Evolutionary conservation across 2,797 vertebrate genomes (phyloP).

Genomic region (Gymnoscopelus braueri): DNA sequence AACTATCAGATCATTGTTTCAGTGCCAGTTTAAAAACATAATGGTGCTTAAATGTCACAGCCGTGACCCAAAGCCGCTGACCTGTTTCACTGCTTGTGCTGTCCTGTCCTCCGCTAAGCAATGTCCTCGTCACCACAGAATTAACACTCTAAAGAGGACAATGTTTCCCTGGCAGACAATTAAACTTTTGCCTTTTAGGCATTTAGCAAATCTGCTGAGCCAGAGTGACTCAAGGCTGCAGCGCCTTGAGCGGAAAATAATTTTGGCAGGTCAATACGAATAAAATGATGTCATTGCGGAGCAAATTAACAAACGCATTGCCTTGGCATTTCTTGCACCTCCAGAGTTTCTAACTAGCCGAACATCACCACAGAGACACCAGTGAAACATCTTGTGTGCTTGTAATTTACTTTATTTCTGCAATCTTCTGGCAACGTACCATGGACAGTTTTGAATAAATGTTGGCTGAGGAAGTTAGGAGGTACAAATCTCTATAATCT

Average conservation of each 20-base stretch:
- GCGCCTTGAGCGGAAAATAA: neutral
- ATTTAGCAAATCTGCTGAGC: constrained; percentile 15
- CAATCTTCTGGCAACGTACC: too few relatives aligned
- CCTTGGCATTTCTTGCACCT: too few relatives aligned
- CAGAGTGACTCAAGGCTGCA: constrained; percentile 9
- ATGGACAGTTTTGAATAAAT: too few relatives aligned
- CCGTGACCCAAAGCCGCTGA: constrained; percentile 25
- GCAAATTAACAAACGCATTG: too few relatives aligned
- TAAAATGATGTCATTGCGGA: too few relatives aligned
- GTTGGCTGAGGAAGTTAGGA: too few relatives aligned
- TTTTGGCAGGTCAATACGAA: too few relatives aligned
- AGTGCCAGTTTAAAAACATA: neutral
- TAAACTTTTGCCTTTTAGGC: neutral
- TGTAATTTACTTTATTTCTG: too few relatives aligned
- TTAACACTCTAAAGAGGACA: neutral
- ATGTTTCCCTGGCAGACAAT: constrained; percentile 11
- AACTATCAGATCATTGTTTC: neutral
- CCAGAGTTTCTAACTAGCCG: too few relatives aligned
- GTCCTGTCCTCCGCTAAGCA: constrained; percentile 18
- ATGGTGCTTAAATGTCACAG: constrained; percentile 20
- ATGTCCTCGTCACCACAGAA: constrained; percentile 18
- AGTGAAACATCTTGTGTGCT: too few relatives aligned
- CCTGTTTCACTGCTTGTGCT: constrained; percentile 35
- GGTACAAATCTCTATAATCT: too few relatives aligned
- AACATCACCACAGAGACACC: too few relatives aligned